Evolutionary conservation across 2,113 vertebrate genomes (phyloP).

Genomic region (Nematolebias whitei): DNA sequence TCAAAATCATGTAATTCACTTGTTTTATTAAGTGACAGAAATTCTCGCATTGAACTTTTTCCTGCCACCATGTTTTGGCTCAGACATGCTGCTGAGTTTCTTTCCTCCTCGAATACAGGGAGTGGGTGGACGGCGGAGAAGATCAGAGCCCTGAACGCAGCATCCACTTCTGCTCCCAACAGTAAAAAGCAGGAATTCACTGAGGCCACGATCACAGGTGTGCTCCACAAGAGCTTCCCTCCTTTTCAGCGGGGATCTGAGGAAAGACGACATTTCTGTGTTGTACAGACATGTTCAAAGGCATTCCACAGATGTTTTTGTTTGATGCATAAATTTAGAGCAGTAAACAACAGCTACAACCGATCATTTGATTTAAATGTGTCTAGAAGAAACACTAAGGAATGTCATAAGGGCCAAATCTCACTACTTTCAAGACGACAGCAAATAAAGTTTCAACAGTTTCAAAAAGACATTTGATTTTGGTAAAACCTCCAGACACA

Average conservation of each 20-base stretch:
- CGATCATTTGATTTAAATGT: slow-evolving; percentile 26
- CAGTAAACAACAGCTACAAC: slow-evolving; percentile 49
- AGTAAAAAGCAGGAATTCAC: slow-evolving; percentile 53
- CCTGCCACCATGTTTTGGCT: background rate
- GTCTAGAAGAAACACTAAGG: slow-evolving; percentile 2
- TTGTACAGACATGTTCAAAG: slow-evolving; percentile 69
- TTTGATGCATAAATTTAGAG: slow-evolving; percentile 56
- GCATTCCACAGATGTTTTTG: slow-evolving; percentile 67
- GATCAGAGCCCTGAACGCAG: slow-evolving; percentile 18
- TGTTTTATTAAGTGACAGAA: too few relatives aligned
- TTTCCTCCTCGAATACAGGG: slow-evolving; percentile 20
- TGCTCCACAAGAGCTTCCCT: slow-evolving; percentile 53
- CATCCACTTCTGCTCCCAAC: slow-evolving; percentile 19
- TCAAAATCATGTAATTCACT: too few relatives aligned
- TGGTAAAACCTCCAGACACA: slow-evolving; percentile 1
- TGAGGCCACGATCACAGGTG: slow-evolving; percentile 59
- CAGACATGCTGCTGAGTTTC: background rate
- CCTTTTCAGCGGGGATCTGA: slow-evolving; percentile 32
- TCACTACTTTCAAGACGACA: slow-evolving; percentile 3
- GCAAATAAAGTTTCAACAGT: slow-evolving; percentile 1
- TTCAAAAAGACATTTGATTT: slow-evolving; percentile 2
- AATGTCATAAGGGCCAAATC: slow-evolving; percentile 2
- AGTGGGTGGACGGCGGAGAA: slow-evolving; percentile 14
- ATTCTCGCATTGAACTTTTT: background rate
- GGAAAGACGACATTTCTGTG: slow-evolving; percentile 40